Base-by-base conservation (phyloP, 30 jellyfish, hydroid and myxozoan species). In the Cassiopea andromeda region DNA sequence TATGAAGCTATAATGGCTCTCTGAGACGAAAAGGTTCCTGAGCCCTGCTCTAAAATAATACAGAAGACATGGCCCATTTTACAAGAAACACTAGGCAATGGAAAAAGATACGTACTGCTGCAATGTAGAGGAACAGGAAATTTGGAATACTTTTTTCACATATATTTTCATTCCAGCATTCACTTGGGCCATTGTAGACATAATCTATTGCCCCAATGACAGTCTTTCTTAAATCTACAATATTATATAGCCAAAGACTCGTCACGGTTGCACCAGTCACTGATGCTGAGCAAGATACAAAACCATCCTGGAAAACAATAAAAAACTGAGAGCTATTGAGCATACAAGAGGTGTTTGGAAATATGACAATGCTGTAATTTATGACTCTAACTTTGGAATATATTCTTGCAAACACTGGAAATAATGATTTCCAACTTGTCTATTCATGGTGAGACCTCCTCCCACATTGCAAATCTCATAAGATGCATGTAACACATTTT, bases 141-240 rank as follows among this genome's bases (percentile, higher is more conserved):
- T 60, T 76, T 59, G 93, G 93, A 66, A 38, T 45, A 78, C 78
- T 75, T 58, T 59, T 86, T 50, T 44, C 48, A 85, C 93, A 86
- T 3, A 58, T 58, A 54, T 61, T 60, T 10, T 47, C 45, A 48
- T 60, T 66, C 54, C 48, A 14, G 60, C 93, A 86, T 68, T 86
- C 84, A 50, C 93, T 86, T 2, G 93, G 93, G 10, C 93, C 93
- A 86, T 86, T 66, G 89, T 86, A 86, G 64, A 86, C 93, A 44
- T 10, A 86, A 8, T 76, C 45, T 3, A 86, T 75, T 14, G 80
- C 57, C 2, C 85, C 84, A 61, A n/a, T 8, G 44, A 76, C 93
- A 0, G 82, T 47, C 79, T 86, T 86, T 73, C 83, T 86, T 74
- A 86, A 77, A 69, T 75, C 58, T 1, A 75, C 4, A 44, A 86